Percentiles rank a stretch among this genome's conserved stretches.
Evolutionary conservation across 1,140 invertebrate genomes (phyloP).

Genomic region (Drosophila bifasciata): DNA sequence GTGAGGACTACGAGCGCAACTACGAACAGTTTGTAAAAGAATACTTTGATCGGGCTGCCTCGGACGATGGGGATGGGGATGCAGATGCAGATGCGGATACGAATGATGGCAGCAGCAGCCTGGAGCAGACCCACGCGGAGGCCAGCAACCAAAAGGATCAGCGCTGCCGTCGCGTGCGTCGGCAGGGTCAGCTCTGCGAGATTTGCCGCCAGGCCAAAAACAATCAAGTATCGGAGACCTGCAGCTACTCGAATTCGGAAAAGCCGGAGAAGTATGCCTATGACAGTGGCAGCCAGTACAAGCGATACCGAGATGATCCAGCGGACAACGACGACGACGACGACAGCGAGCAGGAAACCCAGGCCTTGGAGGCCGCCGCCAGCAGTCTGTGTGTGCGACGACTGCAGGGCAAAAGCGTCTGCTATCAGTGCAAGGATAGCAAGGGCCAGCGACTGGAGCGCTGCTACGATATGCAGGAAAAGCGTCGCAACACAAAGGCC

Average conservation of each 20-base stretch:
- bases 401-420: conserved; percentile 35
- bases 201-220: conserved; percentile 61
- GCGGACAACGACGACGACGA: conserved; percentile 7
- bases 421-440: conserved; percentile 65
- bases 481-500: conserved; percentile 1
- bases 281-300: conserved; percentile 59
- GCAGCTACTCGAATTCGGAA: conserved; percentile 65
- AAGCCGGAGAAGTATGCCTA: conserved; percentile 66
- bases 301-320: conserved; percentile 40
- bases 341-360: background rate
- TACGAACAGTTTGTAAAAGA: conserved; percentile 74
- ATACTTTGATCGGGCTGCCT: conserved; percentile 63
- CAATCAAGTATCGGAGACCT: conserved; percentile 70
- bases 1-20: conserved; percentile 70
- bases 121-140: conserved; percentile 33
- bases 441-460: conserved; percentile 42
- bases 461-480: conserved; percentile 49
- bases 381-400: conserved; percentile 61
- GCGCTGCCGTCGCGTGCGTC: conserved; percentile 19
- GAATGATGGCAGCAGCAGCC: background rate
- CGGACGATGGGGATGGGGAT: conserved; percentile 12
- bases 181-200: conserved; percentile 58
- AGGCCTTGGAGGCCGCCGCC: conserved; percentile 1
- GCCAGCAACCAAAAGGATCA: conserved; percentile 40
- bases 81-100: conserved; percentile 3